A percentile compares a stretch with the other conserved stretches of the same genome.
These are phyloP conservation scores for Drosophila diplacantha DNA, from an alignment of 2,888 invertebrate species.

Conservation along the genomic window DNA sequence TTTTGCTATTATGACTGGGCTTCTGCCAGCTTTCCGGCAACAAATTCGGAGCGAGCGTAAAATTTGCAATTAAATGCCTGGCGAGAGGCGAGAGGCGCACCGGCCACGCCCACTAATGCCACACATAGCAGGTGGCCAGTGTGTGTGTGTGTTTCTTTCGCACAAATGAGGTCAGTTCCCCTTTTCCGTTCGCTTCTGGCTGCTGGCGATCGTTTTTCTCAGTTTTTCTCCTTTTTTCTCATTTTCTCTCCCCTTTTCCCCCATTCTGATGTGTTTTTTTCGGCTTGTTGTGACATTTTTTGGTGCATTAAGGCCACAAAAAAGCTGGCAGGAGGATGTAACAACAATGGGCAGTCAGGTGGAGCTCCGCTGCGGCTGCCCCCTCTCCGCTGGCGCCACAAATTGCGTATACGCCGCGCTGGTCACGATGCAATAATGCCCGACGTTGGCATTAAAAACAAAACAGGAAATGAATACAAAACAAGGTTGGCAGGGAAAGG, in stretches of 20 bases:
- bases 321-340: slow-evolving; percentile 14
- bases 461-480: slow-evolving; percentile 31
- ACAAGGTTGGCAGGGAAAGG: neutral
- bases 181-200: slow-evolving; percentile 1
- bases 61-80: slow-evolving; percentile 68
- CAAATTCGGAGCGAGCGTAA: slow-evolving; percentile 63
- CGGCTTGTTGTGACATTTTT: slow-evolving; percentile 60
- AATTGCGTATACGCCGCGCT: slow-evolving; percentile 63
- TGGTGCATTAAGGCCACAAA: slow-evolving; percentile 45
- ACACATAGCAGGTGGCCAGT: neutral
- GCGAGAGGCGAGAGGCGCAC: slow-evolving; percentile 4
- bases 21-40: slow-evolving; percentile 17
- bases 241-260: neutral
- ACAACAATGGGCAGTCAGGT: slow-evolving; percentile 19
- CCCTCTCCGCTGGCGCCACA: slow-evolving; percentile 30
- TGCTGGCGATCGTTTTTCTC: slow-evolving; percentile 41
- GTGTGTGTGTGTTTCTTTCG: neutral
- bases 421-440: slow-evolving; percentile 61
- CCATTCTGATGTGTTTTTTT: neutral
- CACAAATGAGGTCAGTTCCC: slow-evolving; percentile 61
- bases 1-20: slow-evolving; percentile 60
- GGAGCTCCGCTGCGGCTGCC: neutral
- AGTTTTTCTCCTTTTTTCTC: neutral
- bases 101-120: slow-evolving; percentile 43
- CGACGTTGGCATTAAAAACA: slow-evolving; percentile 57